These are phyloP conservation scores for Axinella damicornis DNA, from an alignment of 37 sponge, comb jelly and placozoan genomes.

Conservation along the genomic window DNA sequence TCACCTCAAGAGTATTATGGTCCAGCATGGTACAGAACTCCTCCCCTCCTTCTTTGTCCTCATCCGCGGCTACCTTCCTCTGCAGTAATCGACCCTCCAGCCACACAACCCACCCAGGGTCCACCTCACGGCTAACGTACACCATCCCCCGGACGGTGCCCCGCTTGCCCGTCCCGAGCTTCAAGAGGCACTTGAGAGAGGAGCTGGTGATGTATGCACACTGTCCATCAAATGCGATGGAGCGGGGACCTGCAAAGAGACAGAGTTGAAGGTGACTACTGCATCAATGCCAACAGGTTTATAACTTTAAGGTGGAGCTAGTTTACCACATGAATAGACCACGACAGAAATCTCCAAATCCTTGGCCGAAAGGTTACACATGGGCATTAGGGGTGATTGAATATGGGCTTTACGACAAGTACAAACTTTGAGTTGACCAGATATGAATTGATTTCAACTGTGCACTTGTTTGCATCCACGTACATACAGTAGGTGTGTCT, in stretches of 20 bases:
- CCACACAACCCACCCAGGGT: slow-evolving; percentile 65
- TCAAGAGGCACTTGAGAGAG: slow-evolving; percentile 56
- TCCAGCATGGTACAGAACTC: slow-evolving; percentile 26
- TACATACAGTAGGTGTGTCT: no score
- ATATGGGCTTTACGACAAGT: no score
- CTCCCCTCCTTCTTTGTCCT: slow-evolving; percentile 2
- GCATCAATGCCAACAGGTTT: no score
- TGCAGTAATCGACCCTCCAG: slow-evolving; percentile 10
- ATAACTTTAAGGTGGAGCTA: no score
- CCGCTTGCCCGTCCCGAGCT: slow-evolving; percentile 77
- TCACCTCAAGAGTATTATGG: slow-evolving; percentile 35
- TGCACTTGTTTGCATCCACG: no score
- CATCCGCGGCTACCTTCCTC: not conserved
- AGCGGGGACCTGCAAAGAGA: slow-evolving; percentile 32
- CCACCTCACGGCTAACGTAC: slow-evolving; percentile 43
- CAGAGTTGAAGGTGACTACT: no score
- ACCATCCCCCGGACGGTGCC: slow-evolving; percentile 74
- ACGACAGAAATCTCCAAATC: no score
- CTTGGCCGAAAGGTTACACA: no score
- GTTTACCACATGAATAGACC: no score
- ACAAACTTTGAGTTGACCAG: no score
- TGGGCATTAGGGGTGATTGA: no score
- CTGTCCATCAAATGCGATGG: slow-evolving; percentile 82
- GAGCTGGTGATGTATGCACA: slow-evolving; percentile 74
- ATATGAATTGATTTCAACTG: no score